Conservation (phyloP, 2,113 vertebrate genomes). For the Neopipo cinnamomea region DNA sequence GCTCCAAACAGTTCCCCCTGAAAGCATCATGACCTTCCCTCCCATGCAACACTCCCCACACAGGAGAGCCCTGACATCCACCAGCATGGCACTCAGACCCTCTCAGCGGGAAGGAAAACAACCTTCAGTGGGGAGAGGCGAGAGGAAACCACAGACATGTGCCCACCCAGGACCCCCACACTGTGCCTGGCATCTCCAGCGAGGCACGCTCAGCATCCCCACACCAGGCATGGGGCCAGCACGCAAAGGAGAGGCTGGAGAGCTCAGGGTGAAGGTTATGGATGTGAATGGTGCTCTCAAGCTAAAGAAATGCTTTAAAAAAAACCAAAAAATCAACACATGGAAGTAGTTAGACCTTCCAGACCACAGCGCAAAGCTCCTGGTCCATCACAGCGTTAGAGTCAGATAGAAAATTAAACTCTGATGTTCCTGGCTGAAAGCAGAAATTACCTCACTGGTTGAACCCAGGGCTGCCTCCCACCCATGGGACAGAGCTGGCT, state of each 20-base stretch:
- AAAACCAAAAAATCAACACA: accelerated
- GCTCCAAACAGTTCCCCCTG: background rate
- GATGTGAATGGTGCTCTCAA: accelerated
- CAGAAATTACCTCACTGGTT: background rate
- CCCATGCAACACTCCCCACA: accelerated
- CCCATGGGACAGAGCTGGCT: accelerated
- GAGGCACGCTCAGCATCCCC: background rate
- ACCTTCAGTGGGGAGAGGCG: accelerated
- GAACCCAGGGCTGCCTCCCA: background rate
- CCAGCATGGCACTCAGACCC: accelerated
- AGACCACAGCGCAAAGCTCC: background rate
- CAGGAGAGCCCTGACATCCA: accelerated
- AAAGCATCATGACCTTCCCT: accelerated
- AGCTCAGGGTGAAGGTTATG: accelerated
- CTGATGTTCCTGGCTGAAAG: background rate
- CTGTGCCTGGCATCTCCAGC: background rate
- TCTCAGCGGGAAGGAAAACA: background rate
- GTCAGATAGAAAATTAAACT: accelerated
- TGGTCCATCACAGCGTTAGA: accelerated
- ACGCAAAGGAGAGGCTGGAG: background rate
- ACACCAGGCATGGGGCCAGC: background rate
- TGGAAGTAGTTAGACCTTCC: background rate
- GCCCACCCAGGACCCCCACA: accelerated
- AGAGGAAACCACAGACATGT: accelerated
- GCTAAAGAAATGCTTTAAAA: accelerated